Conservation (phyloP, 2,797 vertebrate species). For the Fundulus diaphanus region DNA sequence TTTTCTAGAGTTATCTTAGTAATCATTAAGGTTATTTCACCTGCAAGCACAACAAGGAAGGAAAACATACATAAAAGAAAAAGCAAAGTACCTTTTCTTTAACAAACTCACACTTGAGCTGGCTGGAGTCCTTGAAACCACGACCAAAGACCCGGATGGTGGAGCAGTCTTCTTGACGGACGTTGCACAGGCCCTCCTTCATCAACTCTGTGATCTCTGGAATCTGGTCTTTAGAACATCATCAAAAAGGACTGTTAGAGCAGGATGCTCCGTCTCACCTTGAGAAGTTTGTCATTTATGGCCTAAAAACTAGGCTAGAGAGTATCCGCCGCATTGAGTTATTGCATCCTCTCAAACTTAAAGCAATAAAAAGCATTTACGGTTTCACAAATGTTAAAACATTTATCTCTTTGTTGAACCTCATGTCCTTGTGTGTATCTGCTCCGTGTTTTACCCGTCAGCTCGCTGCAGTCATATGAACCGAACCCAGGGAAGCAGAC, state of each 20-base stretch:
- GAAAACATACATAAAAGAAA: background rate
- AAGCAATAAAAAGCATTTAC: background rate
- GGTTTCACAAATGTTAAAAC: background rate
- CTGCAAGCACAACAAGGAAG: background rate
- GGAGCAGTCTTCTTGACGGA: conserved; percentile 82
- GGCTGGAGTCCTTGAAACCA: conserved; percentile 84
- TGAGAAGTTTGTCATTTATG: background rate
- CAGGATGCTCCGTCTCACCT: background rate
- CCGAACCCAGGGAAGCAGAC: conserved; percentile 85
- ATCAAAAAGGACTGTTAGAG: conserved; percentile 22
- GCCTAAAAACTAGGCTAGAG: background rate
- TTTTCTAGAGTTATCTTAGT: background rate
- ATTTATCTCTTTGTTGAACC: background rate
- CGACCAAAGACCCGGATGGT: conserved; percentile 82
- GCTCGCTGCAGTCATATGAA: conserved; percentile 85
- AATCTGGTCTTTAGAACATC: conserved; percentile 83
- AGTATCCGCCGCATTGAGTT: background rate
- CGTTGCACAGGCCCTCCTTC: conserved; percentile 87
- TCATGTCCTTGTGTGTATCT: background rate
- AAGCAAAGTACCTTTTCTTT: conserved; percentile 85
- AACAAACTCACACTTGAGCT: conserved; percentile 90
- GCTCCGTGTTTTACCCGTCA: conserved; percentile 78
- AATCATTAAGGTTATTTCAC: background rate
- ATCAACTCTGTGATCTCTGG: conserved; percentile 88
- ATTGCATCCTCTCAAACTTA: background rate